A percentile compares a stretch with the other conserved stretches of the same genome.
Evolutionary conservation across 2,797 vertebrate species (phyloP).

Genomic region (Garrulus glandarius): DNA sequence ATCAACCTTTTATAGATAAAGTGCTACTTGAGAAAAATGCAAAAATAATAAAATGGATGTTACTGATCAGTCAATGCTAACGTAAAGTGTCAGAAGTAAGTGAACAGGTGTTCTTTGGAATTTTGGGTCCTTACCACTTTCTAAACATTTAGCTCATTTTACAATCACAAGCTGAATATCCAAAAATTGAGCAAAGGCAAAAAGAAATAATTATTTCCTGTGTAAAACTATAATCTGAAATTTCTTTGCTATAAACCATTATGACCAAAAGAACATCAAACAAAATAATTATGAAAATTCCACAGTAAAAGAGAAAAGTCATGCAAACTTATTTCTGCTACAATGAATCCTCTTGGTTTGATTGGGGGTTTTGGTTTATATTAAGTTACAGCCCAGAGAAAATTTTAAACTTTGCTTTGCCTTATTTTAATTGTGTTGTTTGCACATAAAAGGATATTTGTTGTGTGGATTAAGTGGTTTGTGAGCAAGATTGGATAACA

Average conservation of each 20-base stretch:
- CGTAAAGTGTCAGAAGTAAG: background rate
- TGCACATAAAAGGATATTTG: background rate
- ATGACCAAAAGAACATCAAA: background rate
- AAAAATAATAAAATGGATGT: background rate
- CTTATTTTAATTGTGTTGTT: background rate
- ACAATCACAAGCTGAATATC: background rate
- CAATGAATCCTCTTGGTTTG: background rate
- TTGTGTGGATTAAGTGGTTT: slow-evolving; percentile 1
- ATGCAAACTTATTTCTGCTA: background rate
- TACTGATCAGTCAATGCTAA: background rate
- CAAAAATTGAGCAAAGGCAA: background rate
- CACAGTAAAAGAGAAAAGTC: background rate
- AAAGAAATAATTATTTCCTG: background rate
- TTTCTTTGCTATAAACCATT: background rate
- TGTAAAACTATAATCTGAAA: background rate
- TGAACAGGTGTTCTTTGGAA: background rate
- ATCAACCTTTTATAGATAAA: background rate
- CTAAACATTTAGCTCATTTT: background rate
- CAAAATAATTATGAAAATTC: background rate
- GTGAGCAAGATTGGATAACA: slow-evolving; percentile 10
- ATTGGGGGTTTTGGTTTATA: background rate
- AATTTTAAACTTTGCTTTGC: background rate
- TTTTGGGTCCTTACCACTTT: background rate
- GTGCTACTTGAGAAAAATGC: background rate
- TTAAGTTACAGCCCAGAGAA: background rate